phyloP scores from a whole-genome alignment of 2,888 invertebrate genomes.

The Nowickia ferox region DNA sequence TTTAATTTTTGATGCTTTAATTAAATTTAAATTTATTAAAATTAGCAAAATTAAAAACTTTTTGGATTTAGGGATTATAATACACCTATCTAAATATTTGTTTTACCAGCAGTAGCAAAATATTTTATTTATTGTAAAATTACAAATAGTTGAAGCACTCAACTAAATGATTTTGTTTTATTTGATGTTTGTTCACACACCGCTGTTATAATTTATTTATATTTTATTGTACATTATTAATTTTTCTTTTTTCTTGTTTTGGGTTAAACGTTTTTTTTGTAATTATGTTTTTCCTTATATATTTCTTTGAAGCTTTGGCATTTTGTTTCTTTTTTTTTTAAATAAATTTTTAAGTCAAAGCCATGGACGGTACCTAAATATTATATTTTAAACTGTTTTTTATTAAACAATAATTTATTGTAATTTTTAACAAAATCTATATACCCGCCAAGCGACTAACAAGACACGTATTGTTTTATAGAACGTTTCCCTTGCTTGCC shows the following conservation, averaged over 20 bases:
- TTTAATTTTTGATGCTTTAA: slow-evolving; percentile 22
- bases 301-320: slow-evolving; percentile 63
- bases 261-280: neutral
- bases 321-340: slow-evolving; percentile 54
- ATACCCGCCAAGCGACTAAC: neutral
- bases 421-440: neutral
- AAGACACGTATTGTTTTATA: no score
- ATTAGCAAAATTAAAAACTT: slow-evolving; percentile 35
- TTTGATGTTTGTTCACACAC: neutral
- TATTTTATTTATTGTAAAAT: slow-evolving; percentile 15
- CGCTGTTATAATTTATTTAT: slow-evolving; percentile 22
- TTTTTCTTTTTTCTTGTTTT: slow-evolving; percentile 17
- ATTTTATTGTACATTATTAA: slow-evolving; percentile 62
- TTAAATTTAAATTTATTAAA: slow-evolving; percentile 33
- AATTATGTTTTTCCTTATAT: slow-evolving; percentile 41
- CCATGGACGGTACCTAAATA: slow-evolving; percentile 82
- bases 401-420: neutral
- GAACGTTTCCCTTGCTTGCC: neutral
- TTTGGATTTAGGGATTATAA: slow-evolving; percentile 34
- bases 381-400: slow-evolving; percentile 24
- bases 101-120: slow-evolving; percentile 42
- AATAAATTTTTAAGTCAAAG: slow-evolving; percentile 77
- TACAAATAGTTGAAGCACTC: neutral
- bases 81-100: slow-evolving; percentile 68
- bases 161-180: slow-evolving; percentile 5